Percentiles rank a stretch among this genome's conserved stretches.
Evolutionary conservation across 2,888 invertebrate genomes (phyloP).

Genomic region (Sarcophaga subvicina): DNA sequence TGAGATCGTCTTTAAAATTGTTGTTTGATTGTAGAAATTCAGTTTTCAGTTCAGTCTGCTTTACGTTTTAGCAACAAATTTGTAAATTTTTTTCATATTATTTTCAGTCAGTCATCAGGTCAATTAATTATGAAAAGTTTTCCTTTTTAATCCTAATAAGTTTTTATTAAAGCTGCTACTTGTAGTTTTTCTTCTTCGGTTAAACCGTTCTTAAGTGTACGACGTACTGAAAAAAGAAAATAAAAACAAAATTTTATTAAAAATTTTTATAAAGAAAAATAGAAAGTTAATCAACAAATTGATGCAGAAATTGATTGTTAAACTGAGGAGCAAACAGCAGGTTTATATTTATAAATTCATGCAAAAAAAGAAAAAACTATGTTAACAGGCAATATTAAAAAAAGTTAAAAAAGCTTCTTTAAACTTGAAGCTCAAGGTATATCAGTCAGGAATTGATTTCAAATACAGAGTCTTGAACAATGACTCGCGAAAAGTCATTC

Average conservation of each 20-base stretch:
- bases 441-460: too few species aligned
- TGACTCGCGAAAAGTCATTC: too few species aligned
- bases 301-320: too few species aligned
- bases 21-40: slow-evolving; percentile 42
- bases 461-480: too few species aligned
- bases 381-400: too few species aligned
- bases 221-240: slow-evolving; percentile 85
- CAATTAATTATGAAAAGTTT: slow-evolving; percentile 3
- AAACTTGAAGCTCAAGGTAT: too few species aligned
- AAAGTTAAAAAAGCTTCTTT: too few species aligned
- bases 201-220: slow-evolving; percentile 91
- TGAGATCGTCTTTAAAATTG: slow-evolving; percentile 64
- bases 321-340: too few species aligned
- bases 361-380: too few species aligned
- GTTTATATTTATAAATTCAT: too few species aligned
- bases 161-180: slow-evolving; percentile 88
- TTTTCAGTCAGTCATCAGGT: slow-evolving; percentile 37
- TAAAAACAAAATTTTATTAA: background rate
- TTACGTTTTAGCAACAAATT: slow-evolving; percentile 22
- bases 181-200: slow-evolving; percentile 91
- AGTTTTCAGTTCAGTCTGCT: slow-evolving; percentile 54
- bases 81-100: slow-evolving; percentile 41
- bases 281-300: too few species aligned
- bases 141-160: slow-evolving; percentile 83
- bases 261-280: background rate